phyloP scores from a whole-genome alignment of 2,797 vertebrate genomes.

The Heteromormyrus szaboi region DNA sequence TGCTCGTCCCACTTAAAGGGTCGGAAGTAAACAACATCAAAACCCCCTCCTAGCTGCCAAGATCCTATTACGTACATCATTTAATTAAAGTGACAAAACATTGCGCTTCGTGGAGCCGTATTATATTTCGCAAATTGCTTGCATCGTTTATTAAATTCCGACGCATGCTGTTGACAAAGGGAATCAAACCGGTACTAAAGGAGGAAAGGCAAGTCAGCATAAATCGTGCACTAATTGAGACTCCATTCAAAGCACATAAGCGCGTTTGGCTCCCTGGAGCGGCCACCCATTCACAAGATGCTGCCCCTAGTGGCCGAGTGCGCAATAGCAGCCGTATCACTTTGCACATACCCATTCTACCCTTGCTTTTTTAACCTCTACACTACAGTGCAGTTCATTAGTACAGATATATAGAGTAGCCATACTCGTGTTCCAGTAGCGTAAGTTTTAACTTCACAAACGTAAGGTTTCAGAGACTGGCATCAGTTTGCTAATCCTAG shows the following conservation, averaged over 20 bases:
- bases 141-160: conserved; percentile 34
- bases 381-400: background rate
- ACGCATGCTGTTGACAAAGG: conserved; percentile 33
- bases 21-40: conserved; percentile 51
- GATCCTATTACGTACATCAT: conserved; percentile 37
- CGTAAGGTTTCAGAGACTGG: background rate
- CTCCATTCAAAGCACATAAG: conserved; percentile 27
- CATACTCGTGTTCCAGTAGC: background rate
- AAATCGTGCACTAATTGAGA: conserved; percentile 33
- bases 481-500: background rate
- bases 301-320: conserved; percentile 49
- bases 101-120: conserved; percentile 38
- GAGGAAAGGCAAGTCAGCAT: conserved; percentile 25
- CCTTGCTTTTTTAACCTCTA: background rate
- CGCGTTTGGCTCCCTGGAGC: conserved; percentile 11
- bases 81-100: conserved; percentile 45
- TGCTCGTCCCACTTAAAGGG: conserved; percentile 39
- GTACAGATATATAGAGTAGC: background rate
- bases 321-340: background rate
- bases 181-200: conserved; percentile 23
- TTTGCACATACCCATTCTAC: background rate
- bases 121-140: conserved; percentile 44
- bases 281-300: conserved; percentile 41
- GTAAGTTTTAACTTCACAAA: background rate
- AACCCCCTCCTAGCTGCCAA: conserved; percentile 39